A percentile compares a stretch with the other conserved stretches of the same genome.
Conservation (phyloP, 2,113 vertebrate genomes). For the Ursus arctos region DNA sequence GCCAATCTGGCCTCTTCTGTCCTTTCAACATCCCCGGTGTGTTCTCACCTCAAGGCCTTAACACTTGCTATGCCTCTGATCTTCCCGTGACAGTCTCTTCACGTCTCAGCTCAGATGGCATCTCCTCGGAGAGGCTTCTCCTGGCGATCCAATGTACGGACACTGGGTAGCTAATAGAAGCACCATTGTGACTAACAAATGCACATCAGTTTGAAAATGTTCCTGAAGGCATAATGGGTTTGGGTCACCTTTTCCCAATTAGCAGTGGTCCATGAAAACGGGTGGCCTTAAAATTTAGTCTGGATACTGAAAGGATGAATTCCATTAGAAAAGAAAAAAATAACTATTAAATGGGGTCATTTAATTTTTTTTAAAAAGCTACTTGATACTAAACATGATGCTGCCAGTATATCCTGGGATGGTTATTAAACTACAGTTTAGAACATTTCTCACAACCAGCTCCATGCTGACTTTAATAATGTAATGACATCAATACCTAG, state of each 20-base stretch:
- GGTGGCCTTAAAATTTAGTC: neutral
- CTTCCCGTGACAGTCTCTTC: neutral
- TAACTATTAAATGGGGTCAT: neutral
- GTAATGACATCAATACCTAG: neutral
- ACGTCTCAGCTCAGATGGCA: neutral
- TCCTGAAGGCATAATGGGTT: neutral
- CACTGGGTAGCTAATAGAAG: neutral
- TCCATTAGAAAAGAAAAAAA: neutral
- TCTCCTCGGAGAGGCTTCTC: neutral
- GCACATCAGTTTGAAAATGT: neutral
- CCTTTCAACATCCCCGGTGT: neutral
- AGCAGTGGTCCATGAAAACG: neutral
- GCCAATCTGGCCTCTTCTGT: neutral
- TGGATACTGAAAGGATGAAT: constrained; percentile 2
- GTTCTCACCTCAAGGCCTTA: neutral
- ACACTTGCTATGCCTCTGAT: neutral
- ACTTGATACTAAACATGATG: neutral
- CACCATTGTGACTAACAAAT: neutral
- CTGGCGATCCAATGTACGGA: neutral
- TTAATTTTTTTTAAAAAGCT: neutral
- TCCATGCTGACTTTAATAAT: neutral
- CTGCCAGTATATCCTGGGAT: neutral
- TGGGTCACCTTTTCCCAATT: neutral
- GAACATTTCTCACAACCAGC: constrained; percentile 41
- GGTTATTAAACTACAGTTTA: neutral